Conservation (phyloP, 2,888 invertebrate species). For the Rotaria magnacalcarata region DNA sequence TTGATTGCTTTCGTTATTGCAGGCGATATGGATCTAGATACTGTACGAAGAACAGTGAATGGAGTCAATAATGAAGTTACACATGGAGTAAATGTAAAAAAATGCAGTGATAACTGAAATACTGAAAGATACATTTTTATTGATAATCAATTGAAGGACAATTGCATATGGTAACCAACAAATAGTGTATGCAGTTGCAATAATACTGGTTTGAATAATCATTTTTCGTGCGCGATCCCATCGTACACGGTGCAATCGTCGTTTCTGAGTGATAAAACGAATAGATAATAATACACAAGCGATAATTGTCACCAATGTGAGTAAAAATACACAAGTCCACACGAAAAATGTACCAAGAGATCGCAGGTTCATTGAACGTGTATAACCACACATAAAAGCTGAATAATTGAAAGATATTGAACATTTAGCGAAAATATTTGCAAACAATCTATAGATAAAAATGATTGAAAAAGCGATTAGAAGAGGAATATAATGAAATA, state of each 20-base stretch:
- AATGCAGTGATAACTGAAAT: neutral
- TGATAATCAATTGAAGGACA: neutral
- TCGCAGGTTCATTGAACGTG: neutral
- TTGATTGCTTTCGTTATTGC: neutral
- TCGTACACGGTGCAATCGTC: neutral
- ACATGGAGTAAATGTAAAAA: neutral
- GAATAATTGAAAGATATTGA: neutral
- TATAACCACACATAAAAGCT: neutral
- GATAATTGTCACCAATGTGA: neutral
- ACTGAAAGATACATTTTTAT: neutral
- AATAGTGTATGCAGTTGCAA: neutral
- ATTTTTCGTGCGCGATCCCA: neutral
- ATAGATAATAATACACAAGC: neutral
- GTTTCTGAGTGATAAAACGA: neutral
- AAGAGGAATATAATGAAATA: neutral
- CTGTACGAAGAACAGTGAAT: neutral
- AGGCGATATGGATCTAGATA: neutral
- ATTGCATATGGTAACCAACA: conserved; percentile 1
- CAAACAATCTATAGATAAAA: neutral
- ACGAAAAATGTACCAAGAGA: neutral
- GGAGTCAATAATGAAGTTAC: neutral
- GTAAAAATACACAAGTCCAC: neutral
- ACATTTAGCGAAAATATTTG: neutral
- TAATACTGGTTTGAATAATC: neutral
- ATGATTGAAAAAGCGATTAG: neutral